These are phyloP conservation scores for Actinia tenebrosa DNA, from an alignment of 64 coral and sea anemone genomes.

Conservation along the genomic window DNA sequence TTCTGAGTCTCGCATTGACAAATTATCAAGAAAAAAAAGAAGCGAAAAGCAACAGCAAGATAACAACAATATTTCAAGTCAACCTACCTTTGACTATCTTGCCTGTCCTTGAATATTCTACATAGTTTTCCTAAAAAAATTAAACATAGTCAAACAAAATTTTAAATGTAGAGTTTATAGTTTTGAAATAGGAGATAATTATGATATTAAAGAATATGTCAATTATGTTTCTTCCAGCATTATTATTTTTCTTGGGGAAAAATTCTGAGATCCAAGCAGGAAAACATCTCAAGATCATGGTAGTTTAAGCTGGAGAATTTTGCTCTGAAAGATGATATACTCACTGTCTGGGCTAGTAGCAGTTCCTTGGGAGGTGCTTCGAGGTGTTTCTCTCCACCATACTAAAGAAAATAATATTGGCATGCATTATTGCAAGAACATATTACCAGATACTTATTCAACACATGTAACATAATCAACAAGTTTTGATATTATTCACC, in stretches of 20 bases:
- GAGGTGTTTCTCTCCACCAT: slow-evolving; percentile 93
- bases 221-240: too few relatives aligned
- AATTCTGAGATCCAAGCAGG: too few relatives aligned
- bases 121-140: slow-evolving; percentile 81
- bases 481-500: not conserved
- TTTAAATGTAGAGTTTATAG: too few relatives aligned
- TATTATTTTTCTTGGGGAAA: too few relatives aligned
- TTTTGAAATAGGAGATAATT: too few relatives aligned
- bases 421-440: not conserved
- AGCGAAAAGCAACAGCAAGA: not conserved
- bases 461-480: not conserved
- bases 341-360: slow-evolving; percentile 87
- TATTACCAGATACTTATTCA: not conserved
- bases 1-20: too few relatives aligned
- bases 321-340: not conserved
- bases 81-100: slow-evolving; percentile 80
- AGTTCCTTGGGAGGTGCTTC: slow-evolving; percentile 82
- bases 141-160: not conserved
- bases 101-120: slow-evolving; percentile 97
- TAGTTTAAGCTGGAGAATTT: too few relatives aligned
- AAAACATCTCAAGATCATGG: not conserved
- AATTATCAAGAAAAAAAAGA: too few relatives aligned
- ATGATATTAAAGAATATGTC: too few relatives aligned
- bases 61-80: not conserved
- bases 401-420: slow-evolving; percentile 34